Evolutionary conservation across 2,888 invertebrate genomes (phyloP).

Genomic region (Deilephila elpenor): DNA sequence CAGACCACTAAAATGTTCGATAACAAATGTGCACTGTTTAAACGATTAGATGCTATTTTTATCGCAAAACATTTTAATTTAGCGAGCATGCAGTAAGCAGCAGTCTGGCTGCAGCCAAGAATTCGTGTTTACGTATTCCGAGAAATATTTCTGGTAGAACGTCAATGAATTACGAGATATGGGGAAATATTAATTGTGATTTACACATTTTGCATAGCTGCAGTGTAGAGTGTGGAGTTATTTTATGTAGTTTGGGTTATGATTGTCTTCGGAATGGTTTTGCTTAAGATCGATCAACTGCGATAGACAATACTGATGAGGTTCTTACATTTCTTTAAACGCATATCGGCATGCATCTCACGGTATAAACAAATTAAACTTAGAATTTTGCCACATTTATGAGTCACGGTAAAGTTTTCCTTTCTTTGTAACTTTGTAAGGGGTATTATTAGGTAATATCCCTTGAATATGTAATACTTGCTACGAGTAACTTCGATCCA

Average conservation of each 20-base stretch:
- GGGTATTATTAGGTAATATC: no score
- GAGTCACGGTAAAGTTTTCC: no score
- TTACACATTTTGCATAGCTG: neutral
- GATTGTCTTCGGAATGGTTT: neutral
- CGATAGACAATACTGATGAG: neutral
- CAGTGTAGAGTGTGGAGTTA: no score
- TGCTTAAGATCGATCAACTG: neutral
- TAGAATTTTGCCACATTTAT: no score
- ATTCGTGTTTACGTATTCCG: conserved; percentile 37
- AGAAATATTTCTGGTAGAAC: conserved; percentile 38
- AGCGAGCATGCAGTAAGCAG: conserved; percentile 30
- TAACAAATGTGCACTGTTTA: neutral
- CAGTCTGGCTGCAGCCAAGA: conserved; percentile 34
- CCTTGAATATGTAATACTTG: no score
- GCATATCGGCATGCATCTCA: no score
- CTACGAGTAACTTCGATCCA: no score
- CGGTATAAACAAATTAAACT: no score
- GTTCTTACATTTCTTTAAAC: no score
- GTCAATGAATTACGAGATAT: conserved; percentile 38
- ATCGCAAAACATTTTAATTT: conserved; percentile 30
- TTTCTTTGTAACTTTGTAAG: no score
- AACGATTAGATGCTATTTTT: conserved; percentile 7
- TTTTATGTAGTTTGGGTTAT: neutral
- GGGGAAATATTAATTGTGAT: conserved; percentile 25
- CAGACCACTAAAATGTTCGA: neutral